Percentiles rank a stretch among this genome's conserved stretches.
phyloP scores from a whole-genome alignment of 1,140 invertebrate genomes.

The Macrobrachium rosenbergii region DNA sequence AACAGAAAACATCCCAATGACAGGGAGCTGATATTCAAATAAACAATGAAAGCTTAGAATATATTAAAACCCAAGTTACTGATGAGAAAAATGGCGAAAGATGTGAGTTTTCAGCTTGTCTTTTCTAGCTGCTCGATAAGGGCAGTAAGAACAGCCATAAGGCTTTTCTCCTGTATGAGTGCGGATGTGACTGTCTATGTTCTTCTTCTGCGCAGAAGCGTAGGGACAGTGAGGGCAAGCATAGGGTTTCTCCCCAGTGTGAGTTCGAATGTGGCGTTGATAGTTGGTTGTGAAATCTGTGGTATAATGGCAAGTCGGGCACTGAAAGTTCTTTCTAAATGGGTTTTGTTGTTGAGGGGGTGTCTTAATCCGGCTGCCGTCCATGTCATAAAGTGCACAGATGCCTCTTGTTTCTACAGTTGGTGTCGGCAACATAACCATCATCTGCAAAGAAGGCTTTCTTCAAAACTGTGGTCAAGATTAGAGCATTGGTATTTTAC shows the following conservation, averaged over 20 bases:
- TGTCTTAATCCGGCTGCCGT: no score
- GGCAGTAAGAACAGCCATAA: slow-evolving; percentile 41
- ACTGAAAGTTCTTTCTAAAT: slow-evolving; percentile 33
- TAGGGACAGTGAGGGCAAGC: slow-evolving; percentile 52
- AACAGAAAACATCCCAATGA: no score
- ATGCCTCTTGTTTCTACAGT: no score
- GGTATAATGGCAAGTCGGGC: slow-evolving; percentile 53
- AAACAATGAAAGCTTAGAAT: no score
- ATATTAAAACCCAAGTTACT: no score
- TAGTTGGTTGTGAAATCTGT: slow-evolving; percentile 41
- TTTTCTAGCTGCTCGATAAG: slow-evolving; percentile 43
- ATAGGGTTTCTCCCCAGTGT: slow-evolving; percentile 56
- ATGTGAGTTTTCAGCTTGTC: background rate
- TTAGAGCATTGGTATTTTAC: no score
- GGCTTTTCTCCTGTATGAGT: slow-evolving; percentile 57
- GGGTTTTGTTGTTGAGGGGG: background rate
- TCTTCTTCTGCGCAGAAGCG: slow-evolving; percentile 52
- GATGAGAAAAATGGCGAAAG: no score
- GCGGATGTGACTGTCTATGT: slow-evolving; percentile 50
- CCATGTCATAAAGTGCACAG: no score
- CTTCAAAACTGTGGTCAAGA: no score
- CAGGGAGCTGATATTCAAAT: no score
- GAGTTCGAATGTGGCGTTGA: slow-evolving; percentile 41
- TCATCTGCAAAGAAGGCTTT: no score
- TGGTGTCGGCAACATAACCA: no score